Conservation (phyloP, 2,113 vertebrate species). For the Hassar affinis region DNA sequence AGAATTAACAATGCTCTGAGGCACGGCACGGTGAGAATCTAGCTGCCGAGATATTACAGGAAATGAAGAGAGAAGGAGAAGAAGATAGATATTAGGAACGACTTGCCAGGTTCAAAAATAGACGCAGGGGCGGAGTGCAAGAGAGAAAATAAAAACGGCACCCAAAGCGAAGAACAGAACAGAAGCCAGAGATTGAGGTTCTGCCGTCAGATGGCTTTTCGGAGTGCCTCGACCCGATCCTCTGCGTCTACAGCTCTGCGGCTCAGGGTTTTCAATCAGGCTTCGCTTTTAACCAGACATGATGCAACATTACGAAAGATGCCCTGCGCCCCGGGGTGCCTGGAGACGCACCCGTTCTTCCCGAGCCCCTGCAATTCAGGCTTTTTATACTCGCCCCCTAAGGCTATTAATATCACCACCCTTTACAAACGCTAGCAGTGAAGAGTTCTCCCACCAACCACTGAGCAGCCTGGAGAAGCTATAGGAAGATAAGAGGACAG, state of each 20-base stretch:
- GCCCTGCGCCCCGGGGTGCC: conserved; percentile 60
- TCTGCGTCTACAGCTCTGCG: conserved; percentile 45
- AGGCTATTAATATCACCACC: conserved; percentile 54
- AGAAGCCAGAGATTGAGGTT: conserved; percentile 56
- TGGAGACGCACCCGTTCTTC: conserved; percentile 56
- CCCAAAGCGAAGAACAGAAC: conserved; percentile 44
- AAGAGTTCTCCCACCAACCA: conserved; percentile 1
- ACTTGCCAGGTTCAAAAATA: conserved; percentile 20
- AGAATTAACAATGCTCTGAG: conserved; percentile 19
- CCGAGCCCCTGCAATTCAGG: conserved; percentile 53
- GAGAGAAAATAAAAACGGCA: conserved; percentile 48
- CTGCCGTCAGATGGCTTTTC: conserved; percentile 54
- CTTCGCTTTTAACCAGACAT: conserved; percentile 63
- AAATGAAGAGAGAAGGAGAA: conserved; percentile 12
- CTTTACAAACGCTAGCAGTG: conserved; percentile 31
- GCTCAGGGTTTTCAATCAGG: conserved; percentile 65
- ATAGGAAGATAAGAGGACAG: conserved; percentile 3
- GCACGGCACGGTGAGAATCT: neutral
- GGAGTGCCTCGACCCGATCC: conserved; percentile 38
- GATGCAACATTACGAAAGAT: conserved; percentile 73
- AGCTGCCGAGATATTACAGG: neutral
- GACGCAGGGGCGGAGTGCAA: conserved; percentile 48
- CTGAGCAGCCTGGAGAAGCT: neutral
- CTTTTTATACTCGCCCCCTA: conserved; percentile 54
- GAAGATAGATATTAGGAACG: neutral